A percentile compares a stretch with the other conserved stretches of the same genome.
These are phyloP conservation scores for Matsumurasca onukii DNA, from an alignment of 1,140 invertebrate genomes.

Conservation along the genomic window DNA sequence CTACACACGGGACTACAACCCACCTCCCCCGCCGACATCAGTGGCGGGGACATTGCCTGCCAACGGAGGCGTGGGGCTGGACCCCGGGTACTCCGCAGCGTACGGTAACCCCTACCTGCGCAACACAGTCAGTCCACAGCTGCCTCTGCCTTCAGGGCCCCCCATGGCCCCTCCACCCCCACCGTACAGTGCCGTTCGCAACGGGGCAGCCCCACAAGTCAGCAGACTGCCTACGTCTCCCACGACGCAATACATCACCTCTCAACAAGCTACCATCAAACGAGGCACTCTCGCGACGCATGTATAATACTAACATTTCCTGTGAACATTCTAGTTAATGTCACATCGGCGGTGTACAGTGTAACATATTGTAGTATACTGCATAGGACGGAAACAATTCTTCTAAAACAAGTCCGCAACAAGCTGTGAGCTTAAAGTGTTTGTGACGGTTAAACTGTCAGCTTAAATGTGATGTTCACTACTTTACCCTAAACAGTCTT, in stretches of 20 bases:
- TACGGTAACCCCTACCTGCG: conserved; percentile 87
- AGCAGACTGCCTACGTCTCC: conserved; percentile 49
- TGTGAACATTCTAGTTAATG: conserved; percentile 29
- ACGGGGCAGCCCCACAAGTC: conserved; percentile 52
- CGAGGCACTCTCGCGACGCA: conserved; percentile 61
- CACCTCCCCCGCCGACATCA: conserved; percentile 57
- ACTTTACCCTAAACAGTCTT: too few species aligned
- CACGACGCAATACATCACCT: conserved; percentile 53
- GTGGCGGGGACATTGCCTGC: conserved; percentile 27
- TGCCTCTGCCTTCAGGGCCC: conserved; percentile 63
- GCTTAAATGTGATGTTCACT: too few species aligned
- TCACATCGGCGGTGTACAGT: conserved; percentile 14
- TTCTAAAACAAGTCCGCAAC: conserved; percentile 2
- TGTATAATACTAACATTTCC: conserved; percentile 50
- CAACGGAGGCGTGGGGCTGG: conserved; percentile 52
- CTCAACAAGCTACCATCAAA: conserved; percentile 53
- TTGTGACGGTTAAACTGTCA: too few species aligned
- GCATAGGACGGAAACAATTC: conserved; percentile 16
- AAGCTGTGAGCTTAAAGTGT: too few species aligned
- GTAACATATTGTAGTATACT: conserved; percentile 4
- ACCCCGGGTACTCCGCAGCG: conserved; percentile 82
- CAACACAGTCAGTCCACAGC: conserved; percentile 54
- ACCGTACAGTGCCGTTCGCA: conserved; percentile 58
- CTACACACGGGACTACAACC: conserved; percentile 81
- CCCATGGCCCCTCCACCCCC: conserved; percentile 75